Evolutionary conservation across 1,140 invertebrate species (phyloP).

Genomic region (Bactericera cockerelli): DNA sequence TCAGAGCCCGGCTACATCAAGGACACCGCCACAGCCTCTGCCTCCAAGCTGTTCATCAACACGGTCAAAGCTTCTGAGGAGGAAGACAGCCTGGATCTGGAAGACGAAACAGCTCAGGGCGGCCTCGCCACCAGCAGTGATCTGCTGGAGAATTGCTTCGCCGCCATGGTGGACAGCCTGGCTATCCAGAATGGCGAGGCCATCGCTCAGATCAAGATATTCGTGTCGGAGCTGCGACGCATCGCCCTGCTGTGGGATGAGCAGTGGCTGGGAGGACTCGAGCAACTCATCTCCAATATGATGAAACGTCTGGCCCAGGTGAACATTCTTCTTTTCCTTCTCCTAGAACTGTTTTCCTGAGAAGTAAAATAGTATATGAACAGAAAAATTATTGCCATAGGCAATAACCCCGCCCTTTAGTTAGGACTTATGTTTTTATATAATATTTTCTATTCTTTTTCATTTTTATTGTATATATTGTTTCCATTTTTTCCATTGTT

Average conservation of each 20-base stretch:
- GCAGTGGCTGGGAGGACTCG: conserved; percentile 78
- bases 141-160: conserved; percentile 41
- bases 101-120: conserved; percentile 24
- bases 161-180: conserved; percentile 61
- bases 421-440: no score
- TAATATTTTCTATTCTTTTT: no score
- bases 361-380: no score
- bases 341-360: no score
- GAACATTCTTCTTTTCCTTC: no score
- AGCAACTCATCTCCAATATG: conserved; percentile 70
- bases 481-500: no score
- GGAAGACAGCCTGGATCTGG: conserved; percentile 31
- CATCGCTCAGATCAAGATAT: conserved; percentile 69
- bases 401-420: no score
- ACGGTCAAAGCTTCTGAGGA: conserved; percentile 27
- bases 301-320: conserved; percentile 42
- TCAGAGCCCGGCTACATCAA: not conserved
- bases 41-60: conserved; percentile 14
- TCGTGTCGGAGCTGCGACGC: conserved; percentile 79
- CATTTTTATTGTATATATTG: no score
- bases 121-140: conserved; percentile 26
- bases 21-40: not conserved
- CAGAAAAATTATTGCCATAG: no score
- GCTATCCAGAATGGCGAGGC: conserved; percentile 57
- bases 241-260: conserved; percentile 95